Evolutionary conservation across 1,140 invertebrate species (phyloP).

Genomic region (Anadara kagoshimensis): DNA sequence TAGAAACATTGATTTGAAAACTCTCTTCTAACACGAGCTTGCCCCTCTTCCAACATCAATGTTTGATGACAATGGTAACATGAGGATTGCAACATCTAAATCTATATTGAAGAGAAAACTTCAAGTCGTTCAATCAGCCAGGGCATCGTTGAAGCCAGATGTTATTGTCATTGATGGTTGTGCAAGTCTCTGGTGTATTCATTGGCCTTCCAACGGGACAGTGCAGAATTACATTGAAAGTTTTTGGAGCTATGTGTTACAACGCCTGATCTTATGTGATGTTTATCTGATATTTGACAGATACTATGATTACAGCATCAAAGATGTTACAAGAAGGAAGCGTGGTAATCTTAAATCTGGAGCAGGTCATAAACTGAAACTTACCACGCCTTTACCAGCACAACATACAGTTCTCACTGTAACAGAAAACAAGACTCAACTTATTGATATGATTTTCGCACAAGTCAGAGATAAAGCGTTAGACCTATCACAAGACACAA

Average conservation of each 20-base stretch:
- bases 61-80: slow-evolving; percentile 29
- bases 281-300: slow-evolving; percentile 33
- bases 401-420: not conserved
- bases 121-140: not conserved
- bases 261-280: not conserved
- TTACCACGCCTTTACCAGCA: not conserved
- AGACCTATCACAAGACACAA: not conserved
- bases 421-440: slow-evolving; percentile 6
- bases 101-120: slow-evolving; percentile 17
- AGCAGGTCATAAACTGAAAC: not conserved
- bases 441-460: slow-evolving; percentile 6
- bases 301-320: slow-evolving; percentile 34
- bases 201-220: slow-evolving; percentile 30
- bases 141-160: not conserved
- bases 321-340: slow-evolving; percentile 7
- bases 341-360: not conserved
- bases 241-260: slow-evolving; percentile 2
- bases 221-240: slow-evolving; percentile 13
- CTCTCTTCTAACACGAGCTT: slow-evolving; percentile 19
- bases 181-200: slow-evolving; percentile 41
- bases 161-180: slow-evolving; percentile 34
- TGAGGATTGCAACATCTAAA: slow-evolving; percentile 20
- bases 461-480: not conserved
- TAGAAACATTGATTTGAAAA: slow-evolving; percentile 12
- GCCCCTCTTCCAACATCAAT: slow-evolving; percentile 28